These are phyloP conservation scores for Alethe castanea DNA, from an alignment of 2,113 vertebrate genomes.

Conservation along the genomic window DNA sequence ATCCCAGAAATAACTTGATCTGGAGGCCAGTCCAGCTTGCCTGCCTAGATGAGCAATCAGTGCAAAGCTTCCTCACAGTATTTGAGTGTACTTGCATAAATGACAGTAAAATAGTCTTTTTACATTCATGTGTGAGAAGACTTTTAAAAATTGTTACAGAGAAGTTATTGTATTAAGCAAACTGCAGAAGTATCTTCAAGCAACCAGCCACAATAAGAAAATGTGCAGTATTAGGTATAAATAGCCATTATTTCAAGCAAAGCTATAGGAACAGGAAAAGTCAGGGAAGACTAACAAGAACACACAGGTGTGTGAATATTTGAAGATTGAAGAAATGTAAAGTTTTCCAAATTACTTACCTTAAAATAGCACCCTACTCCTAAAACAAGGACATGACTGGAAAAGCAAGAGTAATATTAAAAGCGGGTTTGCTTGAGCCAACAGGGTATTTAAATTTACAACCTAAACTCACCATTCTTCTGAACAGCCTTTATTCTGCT, in stretches of 20 bases:
- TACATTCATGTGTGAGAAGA: neutral
- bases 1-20: neutral
- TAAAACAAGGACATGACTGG: constrained; percentile 40
- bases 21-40: neutral
- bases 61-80: neutral
- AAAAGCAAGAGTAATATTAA: constrained; percentile 37
- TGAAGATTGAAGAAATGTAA: constrained; percentile 25
- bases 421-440: constrained; percentile 52
- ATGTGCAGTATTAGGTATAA: constrained; percentile 34
- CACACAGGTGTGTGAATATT: neutral
- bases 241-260: constrained; percentile 56
- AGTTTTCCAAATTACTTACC: constrained; percentile 36
- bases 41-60: neutral
- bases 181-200: constrained; percentile 37
- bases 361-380: constrained; percentile 22
- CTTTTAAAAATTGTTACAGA: neutral
- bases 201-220: constrained; percentile 18
- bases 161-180: constrained; percentile 53
- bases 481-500: constrained; percentile 85
- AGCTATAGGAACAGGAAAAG: constrained; percentile 26
- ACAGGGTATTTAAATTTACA: constrained; percentile 21
- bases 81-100: neutral
- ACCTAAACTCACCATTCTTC: constrained; percentile 92
- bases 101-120: neutral
- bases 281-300: constrained; percentile 43